Evolutionary conservation across 2,797 vertebrate genomes (phyloP), one percentile per base, ranked within the genome.

Genomic region (Nyctalus aviator): DNA sequence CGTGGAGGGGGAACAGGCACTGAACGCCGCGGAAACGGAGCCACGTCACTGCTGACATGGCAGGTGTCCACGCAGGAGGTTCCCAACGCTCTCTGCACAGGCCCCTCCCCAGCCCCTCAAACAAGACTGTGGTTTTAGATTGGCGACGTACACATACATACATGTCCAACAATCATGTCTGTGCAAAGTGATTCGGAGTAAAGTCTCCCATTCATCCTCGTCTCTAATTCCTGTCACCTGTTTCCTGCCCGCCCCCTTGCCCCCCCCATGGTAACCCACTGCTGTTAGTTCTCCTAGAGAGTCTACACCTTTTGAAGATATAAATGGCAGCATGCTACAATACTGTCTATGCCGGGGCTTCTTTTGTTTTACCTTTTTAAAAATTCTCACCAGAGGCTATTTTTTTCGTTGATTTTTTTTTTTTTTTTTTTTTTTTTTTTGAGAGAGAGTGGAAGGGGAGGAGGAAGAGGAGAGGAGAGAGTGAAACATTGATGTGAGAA

Each of bases 61-160:
- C 37, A 68, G 0, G 9, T 4, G 18, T 25, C 32, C 5, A 23
- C 11, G n/a, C 20, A 20, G 3, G 6, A n/a, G 17, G n/a, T 30
- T 69, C 57, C 78, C 35, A 82, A 32, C 6, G 8, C 9, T 14
- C 66, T 79, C 1, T 4, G 41, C 1, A 4, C 4, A 13, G 73
- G 27, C 1, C 20, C 66, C 2, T 23, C 85, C 17, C 15, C 25
- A 4, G 20, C 8, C 13, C 77, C 35, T 50, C 1, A 41, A 53
- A 59, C 1, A 13, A 5, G 66, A 17, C 46, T 78, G 66, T 64
- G 27, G 32, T 44, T 84, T 46, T 72, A 64, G 73, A 69, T 0
- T 66, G 68, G 53, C 37, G 69, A 48, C 41, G 35, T 30, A 55
- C 20, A 75, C 18, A 62, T 14, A 35, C 12, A 25, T 1, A 44